Conservation (phyloP, 2,888 invertebrate genomes). For the Dicranocentrus wangi region DNA sequence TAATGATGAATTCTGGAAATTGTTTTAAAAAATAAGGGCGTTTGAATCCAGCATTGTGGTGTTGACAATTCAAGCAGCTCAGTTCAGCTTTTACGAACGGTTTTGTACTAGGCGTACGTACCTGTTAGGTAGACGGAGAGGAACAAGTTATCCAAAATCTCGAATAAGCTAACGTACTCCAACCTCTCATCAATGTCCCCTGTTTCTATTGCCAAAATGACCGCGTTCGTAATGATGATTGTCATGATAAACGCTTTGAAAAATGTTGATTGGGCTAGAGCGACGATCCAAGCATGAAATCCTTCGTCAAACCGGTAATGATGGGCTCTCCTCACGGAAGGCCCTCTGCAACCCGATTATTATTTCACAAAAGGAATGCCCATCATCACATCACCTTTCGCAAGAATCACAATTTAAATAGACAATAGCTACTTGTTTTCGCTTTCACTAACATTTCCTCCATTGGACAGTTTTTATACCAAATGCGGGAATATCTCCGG, state of each 20-base stretch:
- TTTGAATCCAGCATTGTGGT: no score
- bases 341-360: no score
- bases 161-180: constrained; percentile 36
- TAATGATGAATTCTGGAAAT: constrained; percentile 52
- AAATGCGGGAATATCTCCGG: constrained; percentile 61
- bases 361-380: no score
- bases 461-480: constrained; percentile 59
- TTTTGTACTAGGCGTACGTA: no score
- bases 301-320: constrained; percentile 57
- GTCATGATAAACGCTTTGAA: constrained; percentile 68
- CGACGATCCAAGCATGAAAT: constrained; percentile 66
- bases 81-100: no score
- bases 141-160: constrained; percentile 61
- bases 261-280: constrained; percentile 57
- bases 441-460: constrained; percentile 54
- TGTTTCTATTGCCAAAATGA: constrained; percentile 69
- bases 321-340: constrained; percentile 49
- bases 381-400: no score
- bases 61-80: no score
- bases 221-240: constrained; percentile 67
- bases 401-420: no score
- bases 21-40: no score
- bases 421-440: no score
- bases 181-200: constrained; percentile 7
- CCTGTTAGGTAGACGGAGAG: constrained; percentile 44